A percentile compares a stretch with the other conserved stretches of the same genome.
Conservation (phyloP, 2,113 vertebrate species). For the Origma solitaria region DNA sequence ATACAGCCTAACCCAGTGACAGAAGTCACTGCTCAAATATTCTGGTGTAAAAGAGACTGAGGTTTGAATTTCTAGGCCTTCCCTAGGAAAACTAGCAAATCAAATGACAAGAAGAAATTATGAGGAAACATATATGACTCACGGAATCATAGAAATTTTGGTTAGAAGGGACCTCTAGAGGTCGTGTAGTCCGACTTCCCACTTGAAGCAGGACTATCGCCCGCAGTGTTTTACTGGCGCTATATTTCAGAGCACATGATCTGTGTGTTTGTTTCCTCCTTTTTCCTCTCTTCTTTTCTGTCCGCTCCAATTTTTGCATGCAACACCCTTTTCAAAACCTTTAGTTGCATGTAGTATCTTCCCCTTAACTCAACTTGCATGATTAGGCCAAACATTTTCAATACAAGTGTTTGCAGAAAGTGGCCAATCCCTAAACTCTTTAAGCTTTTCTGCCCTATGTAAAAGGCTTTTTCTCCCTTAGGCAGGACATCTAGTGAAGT, state of each 20-base stretch:
- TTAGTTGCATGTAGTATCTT: not conserved
- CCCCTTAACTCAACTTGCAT: not conserved
- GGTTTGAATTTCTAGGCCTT: not conserved
- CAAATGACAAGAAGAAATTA: not conserved
- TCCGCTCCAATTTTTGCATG: not conserved
- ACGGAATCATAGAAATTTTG: conserved; percentile 21
- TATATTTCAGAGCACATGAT: not conserved
- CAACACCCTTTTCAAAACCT: not conserved
- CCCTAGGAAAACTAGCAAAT: not conserved
- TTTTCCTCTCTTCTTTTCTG: not conserved
- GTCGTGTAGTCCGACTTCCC: not conserved
- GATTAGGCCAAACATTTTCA: not conserved
- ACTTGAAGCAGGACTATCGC: not conserved
- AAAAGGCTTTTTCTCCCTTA: not conserved
- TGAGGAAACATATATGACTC: not conserved
- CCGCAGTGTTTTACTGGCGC: not conserved
- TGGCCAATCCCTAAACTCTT: not conserved
- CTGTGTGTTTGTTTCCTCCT: not conserved
- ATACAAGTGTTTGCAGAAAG: not conserved
- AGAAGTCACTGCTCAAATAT: not conserved
- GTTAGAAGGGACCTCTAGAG: conserved; percentile 62
- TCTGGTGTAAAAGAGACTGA: not conserved
- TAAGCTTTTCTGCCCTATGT: not conserved
- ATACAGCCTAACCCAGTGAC: not conserved
- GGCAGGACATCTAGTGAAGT: not conserved